Conservation (phyloP, 2,888 invertebrate species). For the Vannuccia rotundouncinata region DNA sequence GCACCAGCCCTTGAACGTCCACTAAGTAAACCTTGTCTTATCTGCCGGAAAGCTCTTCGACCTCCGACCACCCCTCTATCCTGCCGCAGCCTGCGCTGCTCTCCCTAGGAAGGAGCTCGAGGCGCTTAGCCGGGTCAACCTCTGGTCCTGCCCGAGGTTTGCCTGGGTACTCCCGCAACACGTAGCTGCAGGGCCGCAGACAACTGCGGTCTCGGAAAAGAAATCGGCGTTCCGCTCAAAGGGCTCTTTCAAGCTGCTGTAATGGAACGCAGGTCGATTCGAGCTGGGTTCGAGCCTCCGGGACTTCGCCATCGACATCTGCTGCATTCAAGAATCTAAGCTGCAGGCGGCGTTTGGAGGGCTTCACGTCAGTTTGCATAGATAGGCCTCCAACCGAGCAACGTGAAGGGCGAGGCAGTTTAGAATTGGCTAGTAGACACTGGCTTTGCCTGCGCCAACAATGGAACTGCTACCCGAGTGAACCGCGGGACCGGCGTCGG, state of each 20-base stretch:
- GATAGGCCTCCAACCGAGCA: neutral
- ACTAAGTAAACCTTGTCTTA: too few relatives aligned
- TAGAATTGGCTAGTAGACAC: slow-evolving; percentile 8
- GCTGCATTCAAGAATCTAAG: neutral
- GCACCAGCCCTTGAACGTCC: too few relatives aligned
- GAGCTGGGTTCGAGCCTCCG: neutral
- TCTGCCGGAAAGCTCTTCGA: too few relatives aligned
- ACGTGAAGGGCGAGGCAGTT: neutral
- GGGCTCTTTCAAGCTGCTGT: neutral
- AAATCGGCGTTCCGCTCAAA: neutral
- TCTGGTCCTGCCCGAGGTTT: too few relatives aligned
- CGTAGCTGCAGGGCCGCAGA: too few relatives aligned
- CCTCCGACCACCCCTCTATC: too few relatives aligned
- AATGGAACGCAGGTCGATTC: neutral
- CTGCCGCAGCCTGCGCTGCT: too few relatives aligned
- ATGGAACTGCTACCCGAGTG: slow-evolving; percentile 19
- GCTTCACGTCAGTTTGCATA: too few relatives aligned
- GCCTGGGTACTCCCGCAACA: too few relatives aligned
- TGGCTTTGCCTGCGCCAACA: neutral
- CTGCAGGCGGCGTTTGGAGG: slow-evolving; percentile 14
- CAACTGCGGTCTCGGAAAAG: too few relatives aligned
- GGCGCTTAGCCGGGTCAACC: too few relatives aligned
- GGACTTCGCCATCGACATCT: neutral
- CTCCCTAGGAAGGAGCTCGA: too few relatives aligned
- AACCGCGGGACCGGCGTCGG: slow-evolving; percentile 21